Evolutionary conservation across 2,888 invertebrate species (phyloP), one percentile per base, ranked within the genome.

Genomic region (Aspidiotus destructor): DNA sequence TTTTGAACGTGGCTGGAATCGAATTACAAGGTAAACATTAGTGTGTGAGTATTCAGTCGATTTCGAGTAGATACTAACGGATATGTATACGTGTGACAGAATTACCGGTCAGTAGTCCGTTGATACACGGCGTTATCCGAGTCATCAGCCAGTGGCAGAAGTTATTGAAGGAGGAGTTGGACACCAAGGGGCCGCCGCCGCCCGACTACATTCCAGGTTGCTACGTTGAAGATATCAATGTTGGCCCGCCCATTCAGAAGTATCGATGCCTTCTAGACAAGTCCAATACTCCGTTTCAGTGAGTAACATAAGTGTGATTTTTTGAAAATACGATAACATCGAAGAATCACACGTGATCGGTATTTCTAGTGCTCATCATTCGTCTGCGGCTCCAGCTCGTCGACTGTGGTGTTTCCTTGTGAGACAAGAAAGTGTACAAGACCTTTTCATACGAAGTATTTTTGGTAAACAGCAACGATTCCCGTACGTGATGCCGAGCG

Each of bases 381-480:
- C 84, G 69, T 85, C 88, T 55, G 84, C 91, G 0, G 89, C 85
- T 73, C 89, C 85, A 0, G 87, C 87, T 8, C 81, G 88, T 71
- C 84, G 97, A 6, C 80, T 99, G 8, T 99, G 99, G 99, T 88
- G 86, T 75, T 95, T 86, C 78, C 81, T 99, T 71, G 92, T 98
- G 2, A 84, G 89, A 60, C 96, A 99, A 78, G 95, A 97, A 78
- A 80, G 84, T 58, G 89, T 97, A 41, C 94, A 95, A 77, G 92
- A 97, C 74, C 84, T 94, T 69, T 99, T 99, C 79, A 92, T 99
- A 75, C 85, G 94, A 70, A 92, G 94, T 71, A 91, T 99, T 70
- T 99, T 97, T 77, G 89, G 91, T 1, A 89, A 89, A 73, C 84
- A 73, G 41, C 72, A 70, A 44, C 70, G 72, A 54, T 28, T 28